Conservation (phyloP, 2,113 vertebrate species). For the Sula dactylatra region DNA sequence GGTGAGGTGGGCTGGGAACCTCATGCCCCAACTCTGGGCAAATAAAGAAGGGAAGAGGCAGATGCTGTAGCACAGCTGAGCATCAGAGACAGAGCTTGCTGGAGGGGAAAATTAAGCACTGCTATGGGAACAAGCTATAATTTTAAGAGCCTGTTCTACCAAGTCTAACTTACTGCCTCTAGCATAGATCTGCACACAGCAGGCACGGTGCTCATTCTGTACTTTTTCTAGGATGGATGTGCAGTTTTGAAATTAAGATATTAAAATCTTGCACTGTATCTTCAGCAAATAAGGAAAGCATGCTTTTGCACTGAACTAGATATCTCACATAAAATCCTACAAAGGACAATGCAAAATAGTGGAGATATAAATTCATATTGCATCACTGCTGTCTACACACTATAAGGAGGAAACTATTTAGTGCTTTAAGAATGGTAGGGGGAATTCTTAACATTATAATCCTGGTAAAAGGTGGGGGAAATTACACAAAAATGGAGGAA, state of each 20-base stretch:
- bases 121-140: not conserved
- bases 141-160: not conserved
- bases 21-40: fast-evolving
- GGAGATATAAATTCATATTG: not conserved
- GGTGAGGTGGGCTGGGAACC: not conserved
- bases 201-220: not conserved
- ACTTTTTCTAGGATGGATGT: not conserved
- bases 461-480: not conserved
- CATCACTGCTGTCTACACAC: not conserved
- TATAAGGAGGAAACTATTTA: not conserved
- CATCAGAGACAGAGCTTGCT: not conserved
- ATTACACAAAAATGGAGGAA: fast-evolving
- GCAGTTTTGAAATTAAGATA: not conserved
- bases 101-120: not conserved
- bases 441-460: not conserved
- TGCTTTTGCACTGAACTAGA: not conserved
- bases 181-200: not conserved
- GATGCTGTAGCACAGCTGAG: not conserved
- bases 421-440: not conserved
- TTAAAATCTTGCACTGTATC: not conserved
- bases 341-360: not conserved
- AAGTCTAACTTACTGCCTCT: not conserved
- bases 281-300: not conserved
- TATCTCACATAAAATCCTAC: not conserved
- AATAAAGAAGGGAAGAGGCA: not conserved